Evolutionary conservation across 2,113 vertebrate genomes (phyloP).

Genomic region (Malurus cyaneus): DNA sequence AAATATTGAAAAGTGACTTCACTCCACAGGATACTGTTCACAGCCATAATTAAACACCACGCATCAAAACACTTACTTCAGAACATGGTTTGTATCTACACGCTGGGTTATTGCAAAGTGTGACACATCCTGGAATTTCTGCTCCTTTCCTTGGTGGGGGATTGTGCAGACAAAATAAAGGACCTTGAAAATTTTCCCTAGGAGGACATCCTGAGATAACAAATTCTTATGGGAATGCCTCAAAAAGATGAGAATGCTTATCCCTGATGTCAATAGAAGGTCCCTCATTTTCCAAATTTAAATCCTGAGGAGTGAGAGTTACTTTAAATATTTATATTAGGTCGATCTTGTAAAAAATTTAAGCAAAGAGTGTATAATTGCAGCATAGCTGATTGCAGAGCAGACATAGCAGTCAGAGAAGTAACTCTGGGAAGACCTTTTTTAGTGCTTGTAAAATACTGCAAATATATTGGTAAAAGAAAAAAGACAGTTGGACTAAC

Average conservation of each 20-base stretch:
- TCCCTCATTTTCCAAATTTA: background rate
- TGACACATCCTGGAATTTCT: background rate
- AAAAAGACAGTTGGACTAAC: background rate
- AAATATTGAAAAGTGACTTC: background rate
- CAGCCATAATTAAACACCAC: background rate
- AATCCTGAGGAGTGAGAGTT: background rate
- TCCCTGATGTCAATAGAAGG: background rate
- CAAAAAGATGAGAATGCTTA: background rate
- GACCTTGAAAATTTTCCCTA: background rate
- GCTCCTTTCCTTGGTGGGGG: background rate
- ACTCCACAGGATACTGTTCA: background rate
- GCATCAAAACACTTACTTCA: background rate
- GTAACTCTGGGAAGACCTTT: background rate
- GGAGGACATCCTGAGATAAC: background rate
- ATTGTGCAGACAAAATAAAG: accelerated
- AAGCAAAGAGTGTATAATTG: background rate
- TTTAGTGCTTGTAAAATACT: background rate
- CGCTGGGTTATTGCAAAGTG: background rate
- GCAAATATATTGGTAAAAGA: background rate
- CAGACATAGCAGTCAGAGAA: background rate
- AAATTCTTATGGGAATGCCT: background rate
- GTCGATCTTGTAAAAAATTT: background rate
- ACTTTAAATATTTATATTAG: background rate
- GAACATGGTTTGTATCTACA: background rate
- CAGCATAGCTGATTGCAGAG: background rate